Conservation (phyloP, 2,888 invertebrate species). For the Limnephilus marmoratus region DNA sequence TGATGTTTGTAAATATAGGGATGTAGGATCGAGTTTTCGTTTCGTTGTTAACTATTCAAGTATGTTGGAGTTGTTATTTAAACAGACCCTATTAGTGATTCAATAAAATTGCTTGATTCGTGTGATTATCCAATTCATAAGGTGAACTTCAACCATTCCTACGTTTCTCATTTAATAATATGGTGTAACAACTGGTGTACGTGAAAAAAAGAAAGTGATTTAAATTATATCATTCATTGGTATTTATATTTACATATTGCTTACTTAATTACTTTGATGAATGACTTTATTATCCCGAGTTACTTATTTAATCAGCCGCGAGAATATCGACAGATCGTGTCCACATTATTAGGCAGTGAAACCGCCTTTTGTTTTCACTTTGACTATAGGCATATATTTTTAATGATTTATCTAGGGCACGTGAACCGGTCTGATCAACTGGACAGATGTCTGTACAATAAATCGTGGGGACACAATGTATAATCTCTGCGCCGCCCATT, state of each 20-base stretch:
- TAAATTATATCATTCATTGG: background rate
- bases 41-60: too few species aligned
- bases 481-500: background rate
- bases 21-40: too few species aligned
- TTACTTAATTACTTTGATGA: background rate
- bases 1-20: too few species aligned
- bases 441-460: slow-evolving; percentile 46
- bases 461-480: slow-evolving; percentile 59
- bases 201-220: background rate
- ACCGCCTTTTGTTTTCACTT: slow-evolving; percentile 47
- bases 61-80: too few species aligned
- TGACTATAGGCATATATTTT: slow-evolving; percentile 41
- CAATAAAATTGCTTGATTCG: too few species aligned
- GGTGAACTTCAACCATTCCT: background rate
- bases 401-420: slow-evolving; percentile 56
- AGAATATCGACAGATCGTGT: slow-evolving; percentile 33
- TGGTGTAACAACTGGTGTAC: background rate
- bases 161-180: background rate
- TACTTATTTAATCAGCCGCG: slow-evolving; percentile 35
- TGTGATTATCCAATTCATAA: background rate
- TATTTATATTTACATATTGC: background rate
- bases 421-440: slow-evolving; percentile 50
- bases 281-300: background rate
- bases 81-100: too few species aligned
- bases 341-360: slow-evolving; percentile 30